Percentiles rank a stretch among this genome's conserved stretches.
Evolutionary conservation across 2,888 invertebrate genomes (phyloP).

Genomic region (Andrena fulva): DNA sequence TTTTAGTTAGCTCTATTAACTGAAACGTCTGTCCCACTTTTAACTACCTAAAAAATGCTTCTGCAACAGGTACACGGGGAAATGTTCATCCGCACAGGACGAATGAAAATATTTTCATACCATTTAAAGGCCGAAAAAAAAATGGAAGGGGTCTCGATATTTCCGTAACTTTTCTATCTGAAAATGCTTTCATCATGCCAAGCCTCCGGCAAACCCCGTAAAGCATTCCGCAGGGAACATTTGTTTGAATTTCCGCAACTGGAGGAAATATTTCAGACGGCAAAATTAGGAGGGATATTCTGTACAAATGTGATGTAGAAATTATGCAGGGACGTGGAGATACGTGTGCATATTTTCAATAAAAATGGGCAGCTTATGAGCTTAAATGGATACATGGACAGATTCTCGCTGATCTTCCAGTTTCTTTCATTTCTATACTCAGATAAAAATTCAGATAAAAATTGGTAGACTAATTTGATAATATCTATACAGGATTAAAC

Average conservation of each 20-base stretch:
- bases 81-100: not conserved
- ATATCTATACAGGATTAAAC: not conserved
- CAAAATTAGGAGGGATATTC: not conserved
- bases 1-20: not conserved
- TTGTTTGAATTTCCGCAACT: not conserved
- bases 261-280: not conserved
- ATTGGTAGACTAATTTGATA: not conserved
- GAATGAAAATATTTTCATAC: not conserved
- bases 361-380: not conserved
- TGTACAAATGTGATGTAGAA: not conserved
- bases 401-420: not conserved
- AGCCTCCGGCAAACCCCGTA: not conserved
- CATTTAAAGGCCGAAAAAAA: not conserved
- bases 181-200: conserved; percentile 23
- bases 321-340: not conserved
- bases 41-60: not conserved
- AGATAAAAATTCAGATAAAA: not conserved
- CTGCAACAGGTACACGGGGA: not conserved
- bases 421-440: not conserved
- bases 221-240: not conserved
- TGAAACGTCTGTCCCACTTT: not conserved
- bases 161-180: conserved; percentile 7
- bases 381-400: not conserved
- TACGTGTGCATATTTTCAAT: not conserved
- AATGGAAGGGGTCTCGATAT: not conserved